phyloP scores from a whole-genome alignment of 1,140 invertebrate species.

The Drosophila jambulina region DNA sequence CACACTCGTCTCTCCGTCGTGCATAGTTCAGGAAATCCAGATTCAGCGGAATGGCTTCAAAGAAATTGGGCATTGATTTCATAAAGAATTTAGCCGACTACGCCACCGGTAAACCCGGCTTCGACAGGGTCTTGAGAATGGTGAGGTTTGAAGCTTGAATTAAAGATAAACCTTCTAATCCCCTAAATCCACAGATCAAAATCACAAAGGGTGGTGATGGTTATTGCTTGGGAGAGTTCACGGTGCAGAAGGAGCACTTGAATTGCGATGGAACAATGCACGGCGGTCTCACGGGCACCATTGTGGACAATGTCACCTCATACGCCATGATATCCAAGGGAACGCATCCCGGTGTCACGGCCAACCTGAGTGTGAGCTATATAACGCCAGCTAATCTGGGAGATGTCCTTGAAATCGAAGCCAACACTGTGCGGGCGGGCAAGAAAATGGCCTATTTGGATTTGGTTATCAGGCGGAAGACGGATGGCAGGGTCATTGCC shows the following conservation, averaged over 20 bases:
- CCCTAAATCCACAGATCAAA: constrained; percentile 43
- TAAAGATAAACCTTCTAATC: not conserved
- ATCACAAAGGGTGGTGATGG: constrained; percentile 64
- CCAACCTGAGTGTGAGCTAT: constrained; percentile 91
- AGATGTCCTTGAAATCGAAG: constrained; percentile 92
- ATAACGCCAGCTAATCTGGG: constrained; percentile 91
- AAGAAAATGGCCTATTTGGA: constrained; percentile 92
- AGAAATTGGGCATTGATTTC: constrained; percentile 83
- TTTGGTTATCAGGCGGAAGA: constrained; percentile 91
- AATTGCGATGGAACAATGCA: constrained; percentile 93
- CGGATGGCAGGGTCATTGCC: constrained; percentile 89
- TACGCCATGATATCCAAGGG: constrained; percentile 90
- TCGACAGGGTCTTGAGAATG: constrained; percentile 86
- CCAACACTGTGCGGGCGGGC: constrained; percentile 91
- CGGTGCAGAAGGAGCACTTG: constrained; percentile 90
- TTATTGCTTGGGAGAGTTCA: constrained; percentile 87
- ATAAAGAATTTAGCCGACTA: constrained; percentile 77
- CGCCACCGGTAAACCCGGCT: constrained; percentile 73
- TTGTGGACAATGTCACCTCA: constrained; percentile 94
- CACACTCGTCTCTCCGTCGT: constrained; percentile 14
- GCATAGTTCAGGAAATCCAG: constrained; percentile 16
- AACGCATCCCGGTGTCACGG: constrained; percentile 89
- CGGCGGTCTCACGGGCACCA: constrained; percentile 92
- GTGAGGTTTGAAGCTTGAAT: constrained; percentile 65
- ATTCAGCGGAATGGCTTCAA: constrained; percentile 55